phyloP scores from a whole-genome alignment of 2,797 vertebrate genomes.

The Pipistrellus kuhlii region DNA sequence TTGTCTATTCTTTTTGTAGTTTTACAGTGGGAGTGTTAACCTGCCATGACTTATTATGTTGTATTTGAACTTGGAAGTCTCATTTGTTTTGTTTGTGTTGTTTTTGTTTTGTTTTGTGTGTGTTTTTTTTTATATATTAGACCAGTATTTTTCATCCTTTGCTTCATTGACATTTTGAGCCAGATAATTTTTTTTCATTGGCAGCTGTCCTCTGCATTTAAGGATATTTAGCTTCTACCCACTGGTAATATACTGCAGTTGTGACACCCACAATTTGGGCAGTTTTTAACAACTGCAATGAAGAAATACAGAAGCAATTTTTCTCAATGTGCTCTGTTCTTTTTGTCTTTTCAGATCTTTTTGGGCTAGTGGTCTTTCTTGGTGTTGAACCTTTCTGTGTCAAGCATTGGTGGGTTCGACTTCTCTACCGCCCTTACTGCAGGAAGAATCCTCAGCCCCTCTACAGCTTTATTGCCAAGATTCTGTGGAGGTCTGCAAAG shows the following conservation, averaged over 20 bases:
- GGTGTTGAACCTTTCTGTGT: constrained; percentile 98
- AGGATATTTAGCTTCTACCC: not conserved
- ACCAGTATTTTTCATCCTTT: not conserved
- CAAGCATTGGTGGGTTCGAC: constrained; percentile 97
- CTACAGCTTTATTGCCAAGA: constrained; percentile 93
- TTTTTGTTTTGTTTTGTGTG: too few species aligned
- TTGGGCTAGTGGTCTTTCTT: constrained; percentile 97
- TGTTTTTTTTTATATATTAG: not conserved
- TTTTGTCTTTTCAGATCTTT: constrained; percentile 91
- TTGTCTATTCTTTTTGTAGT: not conserved
- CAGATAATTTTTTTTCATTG: not conserved
- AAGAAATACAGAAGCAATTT: not conserved
- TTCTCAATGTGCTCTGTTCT: not conserved
- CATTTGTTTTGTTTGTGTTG: not conserved
- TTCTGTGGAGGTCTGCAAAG: constrained; percentile 98
- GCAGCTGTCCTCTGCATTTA: not conserved
- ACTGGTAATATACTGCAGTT: not conserved
- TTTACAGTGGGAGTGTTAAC: not conserved
- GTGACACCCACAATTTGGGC: not conserved
- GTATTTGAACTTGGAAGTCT: constrained; percentile 9
- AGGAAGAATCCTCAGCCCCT: constrained; percentile 93
- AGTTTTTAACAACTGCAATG: not conserved
- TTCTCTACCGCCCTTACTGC: constrained; percentile 96
- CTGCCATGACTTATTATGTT: not conserved
- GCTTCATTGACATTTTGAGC: not conserved